Conservation (phyloP, 2,797 vertebrate species). For the Sebastes taczanowskii region DNA sequence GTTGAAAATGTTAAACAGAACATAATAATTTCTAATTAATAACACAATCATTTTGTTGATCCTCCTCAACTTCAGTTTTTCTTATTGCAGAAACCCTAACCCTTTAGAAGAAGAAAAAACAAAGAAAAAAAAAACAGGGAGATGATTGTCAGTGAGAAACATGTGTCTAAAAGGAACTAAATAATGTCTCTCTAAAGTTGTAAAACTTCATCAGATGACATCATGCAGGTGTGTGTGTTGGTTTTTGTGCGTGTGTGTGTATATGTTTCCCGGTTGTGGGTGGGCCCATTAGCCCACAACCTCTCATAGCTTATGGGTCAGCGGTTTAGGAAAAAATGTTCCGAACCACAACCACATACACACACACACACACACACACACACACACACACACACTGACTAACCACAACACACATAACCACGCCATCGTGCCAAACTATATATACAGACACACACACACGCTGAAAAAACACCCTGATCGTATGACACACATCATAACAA, state of each 20-base stretch:
- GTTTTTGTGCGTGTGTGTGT: background rate
- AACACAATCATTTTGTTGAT: background rate
- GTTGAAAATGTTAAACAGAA: background rate
- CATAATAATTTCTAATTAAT: background rate
- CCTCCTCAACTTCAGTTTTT: background rate
- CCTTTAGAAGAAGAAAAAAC: background rate
- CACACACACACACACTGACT: slow-evolving; percentile 2
- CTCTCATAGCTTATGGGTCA: slow-evolving; percentile 71
- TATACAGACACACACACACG: slow-evolving; percentile 38
- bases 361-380: background rate
- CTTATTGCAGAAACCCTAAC: background rate
- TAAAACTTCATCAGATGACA: slow-evolving; percentile 27
- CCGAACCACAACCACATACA: slow-evolving; percentile 54
- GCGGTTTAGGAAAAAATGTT: slow-evolving; percentile 74
- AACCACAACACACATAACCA: slow-evolving; percentile 63
- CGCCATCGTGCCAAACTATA: slow-evolving; percentile 56
- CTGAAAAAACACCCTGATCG: slow-evolving; percentile 55
- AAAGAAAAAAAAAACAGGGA: slow-evolving; percentile 1
- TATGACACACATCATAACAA: slow-evolving; percentile 72
- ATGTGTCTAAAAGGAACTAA: background rate
- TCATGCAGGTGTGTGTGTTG: slow-evolving; percentile 32
- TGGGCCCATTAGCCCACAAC: slow-evolving; percentile 75
- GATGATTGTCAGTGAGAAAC: slow-evolving; percentile 8
- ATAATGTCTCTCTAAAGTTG: slow-evolving; percentile 27
- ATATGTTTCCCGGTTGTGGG: slow-evolving; percentile 72